Conservation (phyloP, 2,797 vertebrate species). For the Glyptemys insculpta region DNA sequence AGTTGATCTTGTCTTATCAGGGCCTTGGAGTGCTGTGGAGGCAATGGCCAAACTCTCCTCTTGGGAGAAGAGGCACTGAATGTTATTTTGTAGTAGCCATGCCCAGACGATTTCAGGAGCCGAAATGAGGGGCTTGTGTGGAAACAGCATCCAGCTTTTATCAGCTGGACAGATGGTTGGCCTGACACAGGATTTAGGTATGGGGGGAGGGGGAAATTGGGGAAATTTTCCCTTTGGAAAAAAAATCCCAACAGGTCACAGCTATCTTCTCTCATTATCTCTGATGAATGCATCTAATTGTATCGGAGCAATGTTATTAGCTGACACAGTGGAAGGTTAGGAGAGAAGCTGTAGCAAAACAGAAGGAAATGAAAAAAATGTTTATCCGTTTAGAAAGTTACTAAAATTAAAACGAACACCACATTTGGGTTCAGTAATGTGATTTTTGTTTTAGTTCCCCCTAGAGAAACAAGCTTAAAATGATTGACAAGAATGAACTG, state of each 20-base stretch:
- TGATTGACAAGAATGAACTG: slow-evolving; percentile 42
- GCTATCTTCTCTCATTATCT: background rate
- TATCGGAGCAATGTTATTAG: background rate
- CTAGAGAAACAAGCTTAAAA: slow-evolving; percentile 44
- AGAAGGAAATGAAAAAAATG: background rate
- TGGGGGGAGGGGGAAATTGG: background rate
- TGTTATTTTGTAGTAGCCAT: background rate
- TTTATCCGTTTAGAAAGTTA: slow-evolving; percentile 5
- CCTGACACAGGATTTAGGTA: background rate
- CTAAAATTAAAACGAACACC: background rate
- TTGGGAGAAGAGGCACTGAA: background rate
- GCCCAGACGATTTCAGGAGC: background rate
- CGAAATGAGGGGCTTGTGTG: background rate
- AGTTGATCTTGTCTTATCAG: background rate
- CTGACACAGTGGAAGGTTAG: background rate
- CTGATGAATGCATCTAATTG: background rate
- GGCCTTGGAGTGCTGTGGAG: background rate
- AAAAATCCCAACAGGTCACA: background rate
- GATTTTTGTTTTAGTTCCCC: background rate
- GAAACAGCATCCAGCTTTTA: background rate
- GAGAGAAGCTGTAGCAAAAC: background rate
- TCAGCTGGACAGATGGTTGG: background rate
- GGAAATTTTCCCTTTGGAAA: background rate
- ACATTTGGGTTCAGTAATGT: background rate
- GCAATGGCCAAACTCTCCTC: background rate